These are phyloP conservation scores for Deroplatys truncata DNA, from an alignment of 2,888 invertebrate species.

Conservation along the genomic window DNA sequence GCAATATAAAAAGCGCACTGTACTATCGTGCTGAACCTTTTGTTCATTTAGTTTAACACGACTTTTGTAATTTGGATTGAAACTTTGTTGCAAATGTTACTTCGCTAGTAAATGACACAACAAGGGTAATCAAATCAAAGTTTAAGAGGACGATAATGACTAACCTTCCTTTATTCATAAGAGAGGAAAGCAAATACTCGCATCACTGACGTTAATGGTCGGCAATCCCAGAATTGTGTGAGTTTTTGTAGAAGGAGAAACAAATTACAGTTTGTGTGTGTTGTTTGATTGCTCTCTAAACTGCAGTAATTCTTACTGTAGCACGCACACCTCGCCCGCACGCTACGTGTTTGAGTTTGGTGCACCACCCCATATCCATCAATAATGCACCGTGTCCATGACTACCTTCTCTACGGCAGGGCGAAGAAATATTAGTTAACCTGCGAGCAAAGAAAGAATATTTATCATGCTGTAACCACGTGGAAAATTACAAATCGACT, in stretches of 20 bases:
- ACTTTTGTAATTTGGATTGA: no score
- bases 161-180: no score
- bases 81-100: no score
- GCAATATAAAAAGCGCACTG: no score
- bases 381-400: not conserved
- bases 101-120: no score
- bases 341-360: not conserved
- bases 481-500: not conserved
- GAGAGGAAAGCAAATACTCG: no score
- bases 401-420: not conserved
- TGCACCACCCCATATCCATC: not conserved
- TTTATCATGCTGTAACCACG: not conserved
- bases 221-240: not conserved
- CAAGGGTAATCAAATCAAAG: no score
- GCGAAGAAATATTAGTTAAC: not conserved
- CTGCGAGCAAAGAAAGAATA: not conserved
- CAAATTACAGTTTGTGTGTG: constrained; percentile 2
- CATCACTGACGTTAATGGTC: no score
- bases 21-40: no score
- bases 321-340: not conserved
- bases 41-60: no score
- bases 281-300: constrained; percentile 6
- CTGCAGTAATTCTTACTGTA: not conserved
- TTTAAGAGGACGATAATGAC: no score
- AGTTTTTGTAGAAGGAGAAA: not conserved